Evolutionary conservation across 2,888 invertebrate genomes (phyloP), one percentile per base, ranked within the genome.

Genomic region (Drosophila hamatofila): DNA sequence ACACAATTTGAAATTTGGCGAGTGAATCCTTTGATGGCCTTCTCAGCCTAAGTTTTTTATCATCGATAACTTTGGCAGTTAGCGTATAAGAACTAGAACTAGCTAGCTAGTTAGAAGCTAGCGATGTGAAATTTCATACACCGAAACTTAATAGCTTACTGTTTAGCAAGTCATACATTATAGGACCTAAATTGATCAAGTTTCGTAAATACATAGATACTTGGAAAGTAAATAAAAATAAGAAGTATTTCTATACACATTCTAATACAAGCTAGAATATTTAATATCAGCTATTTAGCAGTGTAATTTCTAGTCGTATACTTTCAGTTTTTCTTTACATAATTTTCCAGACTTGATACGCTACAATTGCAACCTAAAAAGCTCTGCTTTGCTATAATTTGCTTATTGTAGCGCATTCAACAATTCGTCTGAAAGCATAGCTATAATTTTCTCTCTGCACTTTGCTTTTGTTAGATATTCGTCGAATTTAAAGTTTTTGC

Each of bases 381-480:
- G 25, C 27, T 30, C 12, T 27, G 18, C 9, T n/a, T 48, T 30
- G 6, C 11, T 49, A 12, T 49, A 4, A 30, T 30, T 14, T 18
- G 6, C 30, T 49, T 4, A 14, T 18, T 27, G 21, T 8, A 49
- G 49, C 14, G 49, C 14, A 49, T 49, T 14, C 3, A 33, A 21
- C 30, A 33, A 21, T 21, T 49, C 30, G 30, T 49, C 6, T 48
- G 46, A n/a, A 48, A n/a, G 9, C 25, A 49, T 30, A 14, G 12
- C 14, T 30, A 11, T 30, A 14, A 23, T 21, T 18, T 25, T 4
- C 11, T 25, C 18, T 42, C 14, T 25, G 4, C 27, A 54, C 1
- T 27, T 25, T 54, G 25, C 37, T 54, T 39, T 39, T 57, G 66
- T 70, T 9, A 42, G 25, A 52, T 14, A 54, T 62, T 77, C 75